A percentile compares a stretch with the other conserved stretches of the same genome.
Conservation (phyloP, 2,113 vertebrate species). For the Capricornis sumatraensis region DNA sequence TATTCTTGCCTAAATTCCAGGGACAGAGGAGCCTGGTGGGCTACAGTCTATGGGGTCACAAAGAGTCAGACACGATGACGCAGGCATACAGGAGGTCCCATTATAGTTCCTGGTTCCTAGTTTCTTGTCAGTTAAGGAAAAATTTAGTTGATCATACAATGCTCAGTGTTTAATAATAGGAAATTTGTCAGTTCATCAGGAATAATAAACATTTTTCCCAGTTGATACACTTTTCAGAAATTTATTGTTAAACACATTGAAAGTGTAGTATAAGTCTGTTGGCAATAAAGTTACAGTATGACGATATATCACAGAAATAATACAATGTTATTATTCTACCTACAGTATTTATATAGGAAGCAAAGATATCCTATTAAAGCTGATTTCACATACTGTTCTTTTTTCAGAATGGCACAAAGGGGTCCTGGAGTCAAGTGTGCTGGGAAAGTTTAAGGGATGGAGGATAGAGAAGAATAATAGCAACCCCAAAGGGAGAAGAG, state of each 20-base stretch:
- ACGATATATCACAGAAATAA: background rate
- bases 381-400: background rate
- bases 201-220: background rate
- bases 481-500: background rate
- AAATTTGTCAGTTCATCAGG: background rate
- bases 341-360: background rate
- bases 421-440: background rate
- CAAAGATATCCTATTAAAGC: background rate
- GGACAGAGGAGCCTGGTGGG: background rate
- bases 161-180: background rate
- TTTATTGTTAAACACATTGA: background rate
- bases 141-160: background rate
- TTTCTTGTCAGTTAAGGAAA: constrained; percentile 10
- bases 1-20: background rate
- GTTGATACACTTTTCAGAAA: background rate
- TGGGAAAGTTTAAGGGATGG: background rate
- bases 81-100: no score
- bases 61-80: background rate
- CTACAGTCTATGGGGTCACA: background rate
- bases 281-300: background rate
- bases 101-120: background rate
- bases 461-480: background rate
- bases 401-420: background rate
- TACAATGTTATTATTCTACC: background rate
- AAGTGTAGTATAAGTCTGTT: background rate